A percentile compares a stretch with the other conserved stretches of the same genome.
phyloP scores from a whole-genome alignment of 2,113 vertebrate genomes.

The Ivindomyrus marchei region DNA sequence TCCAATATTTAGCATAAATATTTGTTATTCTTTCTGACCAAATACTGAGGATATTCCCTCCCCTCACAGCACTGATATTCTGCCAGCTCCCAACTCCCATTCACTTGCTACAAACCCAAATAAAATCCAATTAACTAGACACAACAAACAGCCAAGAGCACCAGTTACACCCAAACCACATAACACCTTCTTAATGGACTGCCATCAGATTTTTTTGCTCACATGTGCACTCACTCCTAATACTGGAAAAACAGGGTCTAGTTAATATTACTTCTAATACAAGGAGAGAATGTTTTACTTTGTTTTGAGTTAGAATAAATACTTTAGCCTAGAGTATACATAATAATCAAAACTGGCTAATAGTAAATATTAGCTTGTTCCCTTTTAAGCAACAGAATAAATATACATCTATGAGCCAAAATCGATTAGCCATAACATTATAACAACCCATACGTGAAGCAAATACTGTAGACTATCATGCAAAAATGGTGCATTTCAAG shows the following conservation, averaged over 20 bases:
- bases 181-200: constrained; percentile 44
- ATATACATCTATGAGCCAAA: constrained; percentile 23
- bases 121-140: constrained; percentile 57
- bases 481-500: not conserved
- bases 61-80: constrained; percentile 16
- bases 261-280: constrained; percentile 44
- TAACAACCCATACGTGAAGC: not conserved
- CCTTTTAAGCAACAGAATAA: constrained; percentile 34
- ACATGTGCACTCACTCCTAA: constrained; percentile 36
- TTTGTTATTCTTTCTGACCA: constrained; percentile 64
- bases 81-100: not conserved
- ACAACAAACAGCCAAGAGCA: constrained; percentile 56
- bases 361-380: constrained; percentile 46
- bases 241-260: constrained; percentile 45
- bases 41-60: constrained; percentile 27
- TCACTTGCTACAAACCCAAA: constrained; percentile 37
- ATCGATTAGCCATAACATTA: not conserved
- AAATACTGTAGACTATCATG: not conserved
- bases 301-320: constrained; percentile 35
- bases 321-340: constrained; percentile 43
- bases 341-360: constrained; percentile 52
- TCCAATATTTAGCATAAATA: constrained; percentile 55
- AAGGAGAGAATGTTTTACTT: constrained; percentile 26
- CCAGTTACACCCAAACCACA: constrained; percentile 50
- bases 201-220: constrained; percentile 31